Evolutionary conservation across 1,140 invertebrate species (phyloP), one percentile per base, ranked within the genome.

Genomic region (Nebria ingens): DNA sequence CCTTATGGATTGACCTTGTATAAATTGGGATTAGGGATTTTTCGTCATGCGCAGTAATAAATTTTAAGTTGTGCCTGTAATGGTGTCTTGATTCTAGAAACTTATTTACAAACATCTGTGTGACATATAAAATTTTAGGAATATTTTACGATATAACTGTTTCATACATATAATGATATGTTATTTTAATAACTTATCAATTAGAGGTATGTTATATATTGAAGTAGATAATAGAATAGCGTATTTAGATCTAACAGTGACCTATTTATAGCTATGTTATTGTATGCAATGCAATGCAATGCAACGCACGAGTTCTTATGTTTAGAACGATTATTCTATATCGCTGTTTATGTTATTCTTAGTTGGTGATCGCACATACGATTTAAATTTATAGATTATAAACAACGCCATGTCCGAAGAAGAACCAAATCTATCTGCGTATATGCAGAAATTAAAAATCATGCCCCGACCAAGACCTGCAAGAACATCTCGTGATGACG

Each of bases 71-170:
- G 40, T 45, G 40, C 40, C 4, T 45, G 40, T 45, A 45, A 45
- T 45, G 40, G 40, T 45, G 40, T 45, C 9, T 45, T 6, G n/a
- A 45, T 45, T 45, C 40, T 45, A 45, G 40, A 45, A 45, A 12
- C 9, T 45, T 45, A 45, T 45, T 45, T 45, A 45, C 40, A 45
- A 45, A 45, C 40, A 45, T 45, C 40, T 45, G 40, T 45, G 4
- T 11, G 40, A 45, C 6, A 4, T 45, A 4, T 45, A 12, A 45
- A 17, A 45, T 9, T 45, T 12, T 11, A 45, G 3, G 4, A 9
- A 45, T 11, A 12, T 3, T 45, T 17, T 45, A 3, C 9, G 40
- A 45, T 45, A 4, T 12, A 45, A 4, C 17, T 45, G 40, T 17
- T 12, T 11, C 17, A n/a, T 45, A 17, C 40, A 17, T 45, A 45